Conservation (phyloP, 1,140 invertebrate genomes). For the Charaxes varanes region DNA sequence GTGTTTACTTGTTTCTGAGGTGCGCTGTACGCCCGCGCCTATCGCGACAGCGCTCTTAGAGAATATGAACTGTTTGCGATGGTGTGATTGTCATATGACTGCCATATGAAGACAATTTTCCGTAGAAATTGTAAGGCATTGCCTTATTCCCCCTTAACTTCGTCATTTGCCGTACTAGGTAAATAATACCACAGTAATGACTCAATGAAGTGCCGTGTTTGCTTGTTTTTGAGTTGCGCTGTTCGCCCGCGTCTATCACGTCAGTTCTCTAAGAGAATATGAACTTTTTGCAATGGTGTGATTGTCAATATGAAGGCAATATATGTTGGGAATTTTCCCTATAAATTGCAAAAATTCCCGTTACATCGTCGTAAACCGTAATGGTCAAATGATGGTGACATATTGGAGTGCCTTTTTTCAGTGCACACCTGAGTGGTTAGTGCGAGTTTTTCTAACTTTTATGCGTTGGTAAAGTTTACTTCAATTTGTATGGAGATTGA, state of each 20-base stretch:
- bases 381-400: no score
- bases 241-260: conserved; percentile 45
- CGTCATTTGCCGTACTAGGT: no score
- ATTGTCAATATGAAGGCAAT: conserved; percentile 9
- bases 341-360: conserved; percentile 9
- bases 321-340: conserved; percentile 10
- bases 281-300: conserved; percentile 12
- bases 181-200: no score
- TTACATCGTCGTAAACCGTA: no score
- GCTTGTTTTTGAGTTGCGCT: conserved; percentile 60
- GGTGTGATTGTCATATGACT: conserved; percentile 13
- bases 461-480: no score
- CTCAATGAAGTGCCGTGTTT: conserved; percentile 63
- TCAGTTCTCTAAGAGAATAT: conserved; percentile 1
- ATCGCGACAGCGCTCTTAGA: conserved; percentile 25
- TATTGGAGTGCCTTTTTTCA: conserved; percentile 63
- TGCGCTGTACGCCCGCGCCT: conserved; percentile 44
- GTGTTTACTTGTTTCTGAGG: conserved; percentile 66
- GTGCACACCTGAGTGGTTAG: no score
- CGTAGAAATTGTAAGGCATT: conserved; percentile 9
- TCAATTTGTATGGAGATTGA: no score
- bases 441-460: no score
- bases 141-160: conserved; percentile 1
- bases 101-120: conserved; percentile 8
- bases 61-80: conserved; percentile 10